A percentile compares a stretch with the other conserved stretches of the same genome.
phyloP scores from a whole-genome alignment of 2,797 vertebrate genomes.

The Astyanax mexicanus region DNA sequence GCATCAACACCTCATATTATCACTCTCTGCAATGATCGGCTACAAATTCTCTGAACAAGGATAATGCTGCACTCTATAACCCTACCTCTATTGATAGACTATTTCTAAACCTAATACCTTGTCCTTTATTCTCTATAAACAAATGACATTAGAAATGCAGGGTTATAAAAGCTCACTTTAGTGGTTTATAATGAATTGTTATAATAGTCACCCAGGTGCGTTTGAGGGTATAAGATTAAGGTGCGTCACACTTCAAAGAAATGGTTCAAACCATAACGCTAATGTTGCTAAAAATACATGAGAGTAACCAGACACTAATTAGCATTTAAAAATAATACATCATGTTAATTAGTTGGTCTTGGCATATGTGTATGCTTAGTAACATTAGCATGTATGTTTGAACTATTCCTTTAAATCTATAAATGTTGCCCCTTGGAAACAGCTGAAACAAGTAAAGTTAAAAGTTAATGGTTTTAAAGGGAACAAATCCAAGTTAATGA shows the following conservation, averaged over 20 bases:
- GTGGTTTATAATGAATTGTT: background rate
- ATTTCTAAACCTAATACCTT: too few species aligned
- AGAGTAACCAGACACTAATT: background rate
- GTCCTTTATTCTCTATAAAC: background rate
- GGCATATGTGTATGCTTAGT: background rate
- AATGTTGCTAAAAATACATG: background rate
- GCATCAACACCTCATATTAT: too few species aligned
- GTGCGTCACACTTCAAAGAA: background rate
- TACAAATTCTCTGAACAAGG: too few species aligned
- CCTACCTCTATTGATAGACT: too few species aligned
- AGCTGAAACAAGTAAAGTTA: background rate
- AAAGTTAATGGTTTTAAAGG: background rate
- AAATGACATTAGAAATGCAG: background rate
- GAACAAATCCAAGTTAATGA: slow-evolving; percentile 33
- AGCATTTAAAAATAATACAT: background rate
- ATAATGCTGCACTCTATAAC: too few species aligned
- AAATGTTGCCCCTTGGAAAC: background rate
- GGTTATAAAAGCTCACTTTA: background rate
- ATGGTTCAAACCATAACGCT: background rate
- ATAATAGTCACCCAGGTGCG: background rate
- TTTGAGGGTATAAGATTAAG: background rate
- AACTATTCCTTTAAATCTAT: background rate
- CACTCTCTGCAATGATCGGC: too few species aligned
- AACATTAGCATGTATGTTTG: background rate
- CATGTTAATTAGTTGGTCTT: background rate